Base-by-base conservation (phyloP, 2,113 vertebrate genomes). In the Eurypyga helias region DNA sequence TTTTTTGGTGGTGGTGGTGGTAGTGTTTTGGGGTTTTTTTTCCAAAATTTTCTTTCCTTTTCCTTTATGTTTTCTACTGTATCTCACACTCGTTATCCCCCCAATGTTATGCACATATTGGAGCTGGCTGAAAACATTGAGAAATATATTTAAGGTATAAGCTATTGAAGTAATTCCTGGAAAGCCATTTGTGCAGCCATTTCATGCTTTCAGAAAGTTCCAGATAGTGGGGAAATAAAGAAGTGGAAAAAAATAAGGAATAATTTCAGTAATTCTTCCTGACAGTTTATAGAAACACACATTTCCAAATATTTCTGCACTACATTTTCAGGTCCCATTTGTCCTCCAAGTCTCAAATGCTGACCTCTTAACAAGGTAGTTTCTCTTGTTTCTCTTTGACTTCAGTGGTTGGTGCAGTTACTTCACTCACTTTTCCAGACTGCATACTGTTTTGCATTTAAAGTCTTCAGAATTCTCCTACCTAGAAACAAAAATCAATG, bases 221-320 rank as follows among this genome's bases (percentile, higher is more conserved):
- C 33, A 64, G 66, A 38, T 8, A 41, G 11, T 20, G 8, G 0
- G 1, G 4, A 10, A 65, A 52, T 58, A 72, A 34, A 8, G 0
- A 20, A 33, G 8, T 17, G 23, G 17, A 51, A 60, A 91, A 87
- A 71, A 43, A 3, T 12, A 34, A 60, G 34, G 26, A 55, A 71
- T 17, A 54, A 69, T 43, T 78, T 51, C 2, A 86, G 36, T 61
- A 60, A 57, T 83, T 61, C 41, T 87, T 85, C 31, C 36, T 70
- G 87, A 48, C 29, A 62, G 33, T 57, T 31, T 61, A 21, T 54
- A 66, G 92, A 91, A 73, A 5, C 7, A 58, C 10, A 13, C 0
- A 0, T 28, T 83, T 46, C 62, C 31, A 70, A 77, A 65, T 62
- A 73, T 57, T 60, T 73, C 71, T 77, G 64, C n/a, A n/a, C 24